Evolutionary conservation across 2,113 vertebrate genomes (phyloP).

Genomic region (Megatriorchis doriae): DNA sequence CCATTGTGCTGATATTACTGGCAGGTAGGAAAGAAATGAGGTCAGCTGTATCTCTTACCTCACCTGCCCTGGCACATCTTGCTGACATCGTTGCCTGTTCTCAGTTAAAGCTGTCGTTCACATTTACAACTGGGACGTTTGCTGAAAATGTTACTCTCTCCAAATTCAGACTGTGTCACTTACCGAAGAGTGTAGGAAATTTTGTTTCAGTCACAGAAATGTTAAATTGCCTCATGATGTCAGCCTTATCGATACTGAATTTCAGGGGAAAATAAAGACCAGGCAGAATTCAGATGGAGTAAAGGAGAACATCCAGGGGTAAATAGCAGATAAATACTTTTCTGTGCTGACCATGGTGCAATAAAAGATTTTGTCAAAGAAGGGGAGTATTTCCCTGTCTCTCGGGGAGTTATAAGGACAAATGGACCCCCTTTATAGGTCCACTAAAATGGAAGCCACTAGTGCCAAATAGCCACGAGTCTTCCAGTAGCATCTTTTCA

Average conservation of each 20-base stretch:
- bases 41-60: neutral
- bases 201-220: neutral
- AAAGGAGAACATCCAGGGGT: neutral
- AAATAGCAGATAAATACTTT: neutral
- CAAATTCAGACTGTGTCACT: neutral
- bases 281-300: neutral
- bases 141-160: neutral
- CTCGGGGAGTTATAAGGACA: neutral
- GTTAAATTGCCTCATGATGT: neutral
- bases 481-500: neutral
- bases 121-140: neutral
- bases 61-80: neutral
- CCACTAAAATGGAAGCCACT: neutral
- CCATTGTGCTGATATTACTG: neutral
- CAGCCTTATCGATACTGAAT: neutral
- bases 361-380: neutral
- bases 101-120: neutral
- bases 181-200: neutral
- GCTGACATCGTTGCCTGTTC: neutral
- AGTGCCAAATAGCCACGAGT: neutral
- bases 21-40: neutral
- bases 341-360: neutral
- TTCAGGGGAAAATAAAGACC: neutral
- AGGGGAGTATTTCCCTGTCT: neutral
- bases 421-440: neutral